A percentile compares a stretch with the other conserved stretches of the same genome.
Conservation (phyloP, 2,888 invertebrate species). For the Sialis fuliginosa region DNA sequence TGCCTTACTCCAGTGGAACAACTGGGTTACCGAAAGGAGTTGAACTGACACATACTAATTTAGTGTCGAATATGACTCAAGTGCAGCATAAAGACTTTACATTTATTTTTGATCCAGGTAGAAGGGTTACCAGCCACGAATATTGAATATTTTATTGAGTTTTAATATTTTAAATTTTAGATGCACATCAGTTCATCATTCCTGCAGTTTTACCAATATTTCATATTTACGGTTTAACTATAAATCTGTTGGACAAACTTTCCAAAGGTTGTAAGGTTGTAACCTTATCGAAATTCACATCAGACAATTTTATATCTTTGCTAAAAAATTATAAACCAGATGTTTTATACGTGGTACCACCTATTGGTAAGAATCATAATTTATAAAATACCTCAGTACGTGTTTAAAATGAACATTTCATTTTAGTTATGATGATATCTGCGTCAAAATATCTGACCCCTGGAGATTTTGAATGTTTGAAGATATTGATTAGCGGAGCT, state of each 20-base stretch:
- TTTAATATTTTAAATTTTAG: conserved; percentile 20
- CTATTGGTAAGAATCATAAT: conserved; percentile 38
- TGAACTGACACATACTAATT: conserved; percentile 39
- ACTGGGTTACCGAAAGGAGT: conserved; percentile 71
- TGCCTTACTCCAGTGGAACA: conserved; percentile 77
- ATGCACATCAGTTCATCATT: conserved; percentile 37
- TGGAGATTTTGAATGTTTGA: conserved; percentile 34
- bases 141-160: background rate
- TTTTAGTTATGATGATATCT: conserved; percentile 45
- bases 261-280: conserved; percentile 42
- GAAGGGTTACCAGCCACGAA: background rate
- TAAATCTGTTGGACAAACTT: conserved; percentile 38
- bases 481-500: conserved; percentile 41
- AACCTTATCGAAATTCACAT: conserved; percentile 57
- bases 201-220: conserved; percentile 65
- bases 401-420: no score
- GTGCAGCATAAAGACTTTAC: conserved; percentile 7
- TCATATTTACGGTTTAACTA: conserved; percentile 61
- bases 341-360: conserved; percentile 60
- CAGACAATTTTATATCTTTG: conserved; percentile 43
- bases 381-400: no score
- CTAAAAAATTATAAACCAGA: conserved; percentile 43
- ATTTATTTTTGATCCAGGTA: background rate
- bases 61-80: conserved; percentile 27
- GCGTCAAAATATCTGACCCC: conserved; percentile 38